Percentiles rank a stretch among this genome's conserved stretches.
phyloP scores from a whole-genome alignment of 2,888 invertebrate genomes.

The Agrilus cyanescens region DNA sequence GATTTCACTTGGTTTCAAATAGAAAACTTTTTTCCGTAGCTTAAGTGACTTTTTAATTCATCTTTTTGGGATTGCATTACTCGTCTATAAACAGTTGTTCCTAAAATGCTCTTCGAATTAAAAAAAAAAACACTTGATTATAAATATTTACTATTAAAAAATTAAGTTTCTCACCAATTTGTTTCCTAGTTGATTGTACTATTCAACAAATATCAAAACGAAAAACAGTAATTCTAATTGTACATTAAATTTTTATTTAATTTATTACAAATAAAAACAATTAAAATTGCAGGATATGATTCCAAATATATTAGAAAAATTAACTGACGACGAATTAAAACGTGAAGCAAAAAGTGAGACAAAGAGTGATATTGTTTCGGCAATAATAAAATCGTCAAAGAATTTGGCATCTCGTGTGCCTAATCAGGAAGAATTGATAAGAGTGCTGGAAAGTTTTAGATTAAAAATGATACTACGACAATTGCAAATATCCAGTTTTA shows the following conservation, averaged over 20 bases:
- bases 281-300: slow-evolving; percentile 65
- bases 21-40: no score
- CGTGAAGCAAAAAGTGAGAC: slow-evolving; percentile 91
- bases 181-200: no score
- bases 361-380: slow-evolving; percentile 91
- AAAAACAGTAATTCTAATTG: not conserved
- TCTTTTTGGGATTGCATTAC: no score
- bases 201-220: no score
- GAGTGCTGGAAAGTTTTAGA: slow-evolving; percentile 80
- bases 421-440: slow-evolving; percentile 69
- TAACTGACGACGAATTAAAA: slow-evolving; percentile 92
- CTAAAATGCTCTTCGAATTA: no score
- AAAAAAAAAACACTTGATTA: no score
- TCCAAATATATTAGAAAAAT: slow-evolving; percentile 76
- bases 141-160: no score
- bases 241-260: not conserved
- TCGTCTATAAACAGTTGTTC: no score
- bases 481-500: slow-evolving; percentile 93
- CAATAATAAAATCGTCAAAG: slow-evolving; percentile 86
- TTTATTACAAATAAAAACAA: not conserved
- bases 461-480: slow-evolving; percentile 86
- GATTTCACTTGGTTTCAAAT: no score
- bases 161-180: no score
- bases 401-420: slow-evolving; percentile 76
- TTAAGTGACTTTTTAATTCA: no score